These are phyloP conservation scores for Epinotia bilunana DNA, from an alignment of 2,888 invertebrate species.

Conservation along the genomic window DNA sequence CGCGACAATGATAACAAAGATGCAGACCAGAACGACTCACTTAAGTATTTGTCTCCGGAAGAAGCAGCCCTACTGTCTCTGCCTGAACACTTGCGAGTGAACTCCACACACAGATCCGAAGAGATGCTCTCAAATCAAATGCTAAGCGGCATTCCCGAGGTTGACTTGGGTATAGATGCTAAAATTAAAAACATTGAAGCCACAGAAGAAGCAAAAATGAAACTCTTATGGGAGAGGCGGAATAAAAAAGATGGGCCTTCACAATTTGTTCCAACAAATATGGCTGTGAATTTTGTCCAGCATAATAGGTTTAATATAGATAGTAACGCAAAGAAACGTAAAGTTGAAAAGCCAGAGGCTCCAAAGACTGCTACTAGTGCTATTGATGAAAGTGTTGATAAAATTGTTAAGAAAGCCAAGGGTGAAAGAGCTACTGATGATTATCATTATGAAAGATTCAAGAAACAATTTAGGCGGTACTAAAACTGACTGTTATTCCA, in stretches of 20 bases:
- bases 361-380: conserved; percentile 68
- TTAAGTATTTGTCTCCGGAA: conserved; percentile 92
- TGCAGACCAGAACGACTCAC: conserved; percentile 71
- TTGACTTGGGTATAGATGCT: conserved; percentile 99
- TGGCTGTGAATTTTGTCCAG: conserved; percentile 99
- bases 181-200: conserved; percentile 99
- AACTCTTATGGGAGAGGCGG: conserved; percentile 93
- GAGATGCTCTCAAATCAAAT: conserved; percentile 99
- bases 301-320: conserved; percentile 98
- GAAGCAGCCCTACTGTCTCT: conserved; percentile 95
- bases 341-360: conserved; percentile 63
- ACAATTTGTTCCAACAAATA: conserved; percentile 98
- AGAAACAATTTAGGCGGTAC: conserved; percentile 96
- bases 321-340: conserved; percentile 86
- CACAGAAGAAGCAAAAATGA: conserved; percentile 98
- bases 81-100: conserved; percentile 94
- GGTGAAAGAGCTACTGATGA: conserved; percentile 98
- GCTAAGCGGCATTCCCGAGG: conserved; percentile 99
- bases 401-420: conserved; percentile 86
- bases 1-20: conserved; percentile 73
- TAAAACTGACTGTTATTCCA: conserved; percentile 61
- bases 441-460: conserved; percentile 98
- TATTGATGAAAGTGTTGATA: conserved; percentile 78
- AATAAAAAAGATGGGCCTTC: conserved; percentile 97
- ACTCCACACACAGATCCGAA: conserved; percentile 94